Base-by-base conservation (phyloP, 1,140 invertebrate species). In the Drosophila murphyi region DNA sequence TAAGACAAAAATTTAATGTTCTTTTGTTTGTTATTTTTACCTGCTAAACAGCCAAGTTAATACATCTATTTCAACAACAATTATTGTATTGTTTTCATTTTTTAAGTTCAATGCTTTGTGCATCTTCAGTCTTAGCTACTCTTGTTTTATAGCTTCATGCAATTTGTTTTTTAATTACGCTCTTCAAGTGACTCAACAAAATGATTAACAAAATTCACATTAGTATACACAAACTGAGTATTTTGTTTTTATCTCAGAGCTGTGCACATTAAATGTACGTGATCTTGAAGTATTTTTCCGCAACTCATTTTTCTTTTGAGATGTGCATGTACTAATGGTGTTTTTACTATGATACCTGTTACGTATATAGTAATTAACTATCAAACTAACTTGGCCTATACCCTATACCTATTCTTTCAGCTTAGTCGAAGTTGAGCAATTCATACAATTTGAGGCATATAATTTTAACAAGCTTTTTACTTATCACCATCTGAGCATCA, bases 181-280 rank as follows among this genome's bases (percentile, higher is more conserved):
- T 7, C 28, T n/a, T 31, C 31, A 50, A 48, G 54, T 80, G 57
- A 72, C 39, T 34, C 32, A 78, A 67, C 31, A 45, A n/a, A 51
- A 76, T 54, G 69, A 55, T 67, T 76, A 60, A 60, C 28, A 59
- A 45, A 71, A 61, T 43, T 7, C 10, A 6, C 12, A 34, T 57
- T 3, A 7, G 10, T 43, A n/a, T 43, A 41, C 8, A 41, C 3
- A 0, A 41, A 41, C 39, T 20, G 20, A 20, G 20, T 20, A 20
- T 20, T 20, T 20, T 20, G 3, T 10, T n/a, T n/a, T 43, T 43
- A n/a, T n/a, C 4, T 43, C 10, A 43, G 10, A 43, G 10, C n/a
- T 43, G 3, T 43, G 4, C 10, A 43, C 10, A 45, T 41, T 32
- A 5, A 31, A 34, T 37, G 41, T 28, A 39, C 28, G 5, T 67